Conservation (phyloP, 2,113 vertebrate species). For the Nyctibius bracteatus region DNA sequence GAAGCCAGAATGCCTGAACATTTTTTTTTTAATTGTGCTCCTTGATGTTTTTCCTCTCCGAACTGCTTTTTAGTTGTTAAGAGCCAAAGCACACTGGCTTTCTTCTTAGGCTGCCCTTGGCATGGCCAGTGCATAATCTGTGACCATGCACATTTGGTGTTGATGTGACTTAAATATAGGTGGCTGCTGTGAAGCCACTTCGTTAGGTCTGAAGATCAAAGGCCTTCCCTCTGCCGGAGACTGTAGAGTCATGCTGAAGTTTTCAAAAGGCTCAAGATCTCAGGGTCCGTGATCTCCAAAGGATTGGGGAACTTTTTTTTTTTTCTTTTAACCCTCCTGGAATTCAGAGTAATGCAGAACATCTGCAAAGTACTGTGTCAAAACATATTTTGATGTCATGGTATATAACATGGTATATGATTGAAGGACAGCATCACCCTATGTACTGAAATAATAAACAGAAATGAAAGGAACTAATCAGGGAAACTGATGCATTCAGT, state of each 20-base stretch:
- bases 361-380: neutral
- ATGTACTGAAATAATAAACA: neutral
- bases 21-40: neutral
- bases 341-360: neutral
- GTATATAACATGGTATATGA: neutral
- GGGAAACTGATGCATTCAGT: neutral
- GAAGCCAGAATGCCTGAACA: constrained; percentile 20
- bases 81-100: neutral
- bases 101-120: neutral
- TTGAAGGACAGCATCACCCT: neutral
- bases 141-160: neutral
- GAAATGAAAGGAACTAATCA: neutral
- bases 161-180: neutral
- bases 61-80: neutral
- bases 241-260: neutral
- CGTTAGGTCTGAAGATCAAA: neutral
- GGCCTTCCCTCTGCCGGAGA: neutral
- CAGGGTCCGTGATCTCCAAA: neutral
- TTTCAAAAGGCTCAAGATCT: neutral
- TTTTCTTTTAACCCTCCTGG: neutral
- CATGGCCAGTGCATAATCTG: neutral
- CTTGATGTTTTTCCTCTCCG: neutral
- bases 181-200: neutral
- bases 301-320: neutral
- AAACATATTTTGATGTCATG: neutral